These are phyloP conservation scores for Urocitellus parryii DNA, from an alignment of 2,113 vertebrate genomes.

Conservation along the genomic window DNA sequence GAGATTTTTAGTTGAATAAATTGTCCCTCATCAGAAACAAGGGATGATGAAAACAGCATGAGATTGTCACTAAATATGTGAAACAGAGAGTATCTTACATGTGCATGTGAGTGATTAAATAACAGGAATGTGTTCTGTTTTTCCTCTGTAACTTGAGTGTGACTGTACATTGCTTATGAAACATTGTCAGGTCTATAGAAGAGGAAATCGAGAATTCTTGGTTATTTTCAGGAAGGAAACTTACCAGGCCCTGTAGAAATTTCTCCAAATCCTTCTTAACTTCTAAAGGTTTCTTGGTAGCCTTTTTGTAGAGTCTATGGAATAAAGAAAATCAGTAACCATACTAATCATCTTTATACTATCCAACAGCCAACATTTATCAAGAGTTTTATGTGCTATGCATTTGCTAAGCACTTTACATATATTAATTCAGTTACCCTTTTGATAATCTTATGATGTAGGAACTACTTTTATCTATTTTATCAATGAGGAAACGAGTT, in stretches of 20 bases:
- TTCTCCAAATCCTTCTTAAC: conserved; percentile 37
- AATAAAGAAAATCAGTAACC: conserved; percentile 61
- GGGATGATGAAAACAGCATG: not conserved
- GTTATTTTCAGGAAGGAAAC: conserved; percentile 31
- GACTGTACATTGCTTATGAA: not conserved
- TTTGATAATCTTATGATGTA: not conserved
- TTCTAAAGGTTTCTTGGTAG: conserved; percentile 70
- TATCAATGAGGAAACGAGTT: not conserved
- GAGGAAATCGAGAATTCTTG: conserved; percentile 16
- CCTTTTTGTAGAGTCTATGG: conserved; percentile 59
- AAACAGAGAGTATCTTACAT: not conserved
- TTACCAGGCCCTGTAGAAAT: conserved; percentile 64
- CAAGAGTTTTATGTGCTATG: not conserved
- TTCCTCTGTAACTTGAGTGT: not conserved
- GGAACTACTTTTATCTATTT: not conserved
- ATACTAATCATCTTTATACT: not conserved
- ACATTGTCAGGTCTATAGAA: not conserved
- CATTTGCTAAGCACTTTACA: not conserved
- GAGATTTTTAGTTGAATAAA: conserved; percentile 12
- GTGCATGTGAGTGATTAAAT: not conserved
- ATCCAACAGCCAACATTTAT: not conserved
- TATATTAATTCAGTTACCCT: not conserved
- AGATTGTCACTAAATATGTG: not conserved
- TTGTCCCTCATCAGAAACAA: not conserved
- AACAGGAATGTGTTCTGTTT: not conserved